Percentiles rank a stretch among this genome's conserved stretches.
Conservation (phyloP, 2,888 invertebrate genomes). For the Mystacides longicornis region DNA sequence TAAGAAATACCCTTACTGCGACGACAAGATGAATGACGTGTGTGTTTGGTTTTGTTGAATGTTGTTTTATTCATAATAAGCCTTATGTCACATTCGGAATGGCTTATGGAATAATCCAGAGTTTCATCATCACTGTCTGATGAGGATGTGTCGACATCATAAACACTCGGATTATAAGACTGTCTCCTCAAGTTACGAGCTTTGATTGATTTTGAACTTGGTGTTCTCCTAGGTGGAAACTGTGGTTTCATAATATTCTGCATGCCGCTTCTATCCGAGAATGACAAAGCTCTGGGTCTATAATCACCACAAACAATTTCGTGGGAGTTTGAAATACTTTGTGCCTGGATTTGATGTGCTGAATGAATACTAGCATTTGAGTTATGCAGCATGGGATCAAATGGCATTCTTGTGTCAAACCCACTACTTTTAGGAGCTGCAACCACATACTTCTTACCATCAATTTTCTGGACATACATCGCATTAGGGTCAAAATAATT, state of each 20-base stretch:
- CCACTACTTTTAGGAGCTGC: slow-evolving; percentile 10
- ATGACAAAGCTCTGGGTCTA: slow-evolving; percentile 45
- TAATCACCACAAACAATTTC: slow-evolving; percentile 28
- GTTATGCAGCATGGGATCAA: slow-evolving; percentile 11
- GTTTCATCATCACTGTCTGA: slow-evolving; percentile 44
- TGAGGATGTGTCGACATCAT: slow-evolving; percentile 48
- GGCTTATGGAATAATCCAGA: slow-evolving; percentile 39
- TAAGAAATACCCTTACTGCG: slow-evolving; percentile 3
- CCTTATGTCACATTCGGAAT: slow-evolving; percentile 50
- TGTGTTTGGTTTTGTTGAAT: slow-evolving; percentile 11
- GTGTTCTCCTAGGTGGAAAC: slow-evolving; percentile 24
- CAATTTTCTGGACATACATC: slow-evolving; percentile 12
- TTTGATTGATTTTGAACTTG: slow-evolving; percentile 39
- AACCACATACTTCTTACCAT: slow-evolving; percentile 18
- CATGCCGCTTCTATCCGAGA: slow-evolving; percentile 38
- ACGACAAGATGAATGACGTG: slow-evolving; percentile 17
- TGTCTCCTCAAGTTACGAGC: slow-evolving; percentile 48
- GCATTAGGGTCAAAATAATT: slow-evolving; percentile 8
- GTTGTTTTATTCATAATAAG: slow-evolving; percentile 29
- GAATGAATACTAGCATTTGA: slow-evolving; percentile 23
- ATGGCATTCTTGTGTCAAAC: slow-evolving; percentile 11
- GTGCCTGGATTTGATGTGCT: slow-evolving; percentile 19
- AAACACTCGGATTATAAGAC: slow-evolving; percentile 51
- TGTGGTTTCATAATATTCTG: slow-evolving; percentile 5
- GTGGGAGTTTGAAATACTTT: slow-evolving; percentile 16